These are phyloP conservation scores for Ariopsis seemanni DNA, from an alignment of 2,113 vertebrate species.

Conservation along the genomic window DNA sequence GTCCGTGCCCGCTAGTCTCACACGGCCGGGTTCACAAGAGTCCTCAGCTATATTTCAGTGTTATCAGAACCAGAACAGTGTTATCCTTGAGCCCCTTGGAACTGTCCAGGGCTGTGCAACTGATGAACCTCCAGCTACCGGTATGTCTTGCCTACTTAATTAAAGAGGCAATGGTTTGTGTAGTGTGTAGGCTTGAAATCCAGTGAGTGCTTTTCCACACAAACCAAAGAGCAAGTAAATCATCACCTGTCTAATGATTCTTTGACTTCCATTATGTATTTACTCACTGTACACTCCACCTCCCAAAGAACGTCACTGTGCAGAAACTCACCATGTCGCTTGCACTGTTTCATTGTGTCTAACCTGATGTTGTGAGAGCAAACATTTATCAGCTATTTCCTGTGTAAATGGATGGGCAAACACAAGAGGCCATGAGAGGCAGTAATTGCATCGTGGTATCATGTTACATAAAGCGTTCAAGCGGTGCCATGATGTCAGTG, in stretches of 20 bases:
- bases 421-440: conserved; percentile 32
- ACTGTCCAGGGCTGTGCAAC: background rate
- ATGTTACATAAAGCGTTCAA: conserved; percentile 48
- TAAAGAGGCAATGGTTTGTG: conserved; percentile 25
- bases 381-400: conserved; percentile 51
- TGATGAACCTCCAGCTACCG: background rate
- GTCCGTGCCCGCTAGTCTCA: background rate
- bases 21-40: background rate
- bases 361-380: conserved; percentile 34
- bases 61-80: background rate
- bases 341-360: conserved; percentile 19
- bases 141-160: conserved; percentile 31
- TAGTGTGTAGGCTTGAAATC: background rate
- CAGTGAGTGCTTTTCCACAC: background rate
- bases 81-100: conserved; percentile 10
- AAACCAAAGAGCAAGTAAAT: conserved; percentile 23
- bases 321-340: conserved; percentile 9
- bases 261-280: conserved; percentile 36
- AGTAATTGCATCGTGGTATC: conserved; percentile 38
- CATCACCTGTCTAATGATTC: conserved; percentile 31
- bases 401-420: conserved; percentile 52
- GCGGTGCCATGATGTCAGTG: conserved; percentile 31
- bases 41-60: background rate
- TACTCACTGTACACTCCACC: background rate
- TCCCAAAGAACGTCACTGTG: conserved; percentile 17